Percentiles rank a stretch among this genome's conserved stretches.
Conservation (phyloP, 2,888 invertebrate genomes). For the Eugnorisma glareosa region DNA sequence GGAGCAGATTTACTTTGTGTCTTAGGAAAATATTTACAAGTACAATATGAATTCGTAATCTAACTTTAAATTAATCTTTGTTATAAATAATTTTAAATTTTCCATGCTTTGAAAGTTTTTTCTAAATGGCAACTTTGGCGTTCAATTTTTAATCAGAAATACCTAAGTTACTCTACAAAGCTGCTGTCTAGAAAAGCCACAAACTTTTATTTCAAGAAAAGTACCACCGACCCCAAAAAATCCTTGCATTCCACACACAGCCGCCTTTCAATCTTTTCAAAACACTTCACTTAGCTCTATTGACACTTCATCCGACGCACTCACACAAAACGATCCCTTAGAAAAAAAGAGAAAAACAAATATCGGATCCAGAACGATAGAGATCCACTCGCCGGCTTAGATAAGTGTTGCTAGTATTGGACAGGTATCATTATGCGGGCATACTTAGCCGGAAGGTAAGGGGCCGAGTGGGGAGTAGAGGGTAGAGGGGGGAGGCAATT, state of each 20-base stretch:
- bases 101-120: not conserved
- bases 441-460: constrained; percentile 87
- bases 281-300: constrained; percentile 64
- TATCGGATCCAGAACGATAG: constrained; percentile 70
- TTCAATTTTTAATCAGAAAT: not conserved
- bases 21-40: constrained; percentile 30
- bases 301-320: constrained; percentile 66
- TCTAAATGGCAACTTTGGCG: not conserved
- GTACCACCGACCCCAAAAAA: constrained; percentile 13
- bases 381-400: constrained; percentile 76
- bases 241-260: constrained; percentile 48
- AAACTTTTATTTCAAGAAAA: constrained; percentile 1
- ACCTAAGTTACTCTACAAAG: not conserved
- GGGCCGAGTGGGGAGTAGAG: constrained; percentile 70
- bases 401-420: constrained; percentile 86
- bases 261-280: constrained; percentile 51
- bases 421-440: constrained; percentile 90
- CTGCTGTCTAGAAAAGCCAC: not conserved
- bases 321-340: constrained; percentile 63
- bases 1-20: constrained; percentile 3
- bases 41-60: constrained; percentile 4
- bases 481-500: constrained; percentile 88
- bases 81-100: not conserved
- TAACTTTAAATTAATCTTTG: not conserved
- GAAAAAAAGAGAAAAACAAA: constrained; percentile 65